Evolutionary conservation across 2,797 vertebrate genomes (phyloP).

Genomic region (Acridotheres tristis): DNA sequence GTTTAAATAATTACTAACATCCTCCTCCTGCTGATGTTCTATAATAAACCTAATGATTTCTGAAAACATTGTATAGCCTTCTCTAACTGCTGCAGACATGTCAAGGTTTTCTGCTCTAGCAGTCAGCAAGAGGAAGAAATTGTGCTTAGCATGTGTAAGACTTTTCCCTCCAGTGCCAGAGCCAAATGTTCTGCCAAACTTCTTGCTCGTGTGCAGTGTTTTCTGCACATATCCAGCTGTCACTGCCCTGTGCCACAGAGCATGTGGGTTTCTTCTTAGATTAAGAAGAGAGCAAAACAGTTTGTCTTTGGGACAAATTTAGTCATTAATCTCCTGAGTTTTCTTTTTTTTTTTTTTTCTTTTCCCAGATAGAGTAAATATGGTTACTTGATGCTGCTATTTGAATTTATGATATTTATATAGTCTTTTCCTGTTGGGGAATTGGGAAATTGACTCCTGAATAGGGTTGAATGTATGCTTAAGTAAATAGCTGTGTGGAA

Average conservation of each 20-base stretch:
- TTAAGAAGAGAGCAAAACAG: neutral
- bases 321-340: neutral
- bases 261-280: neutral
- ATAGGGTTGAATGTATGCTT: neutral
- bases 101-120: constrained; percentile 15
- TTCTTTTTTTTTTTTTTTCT: neutral
- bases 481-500: neutral
- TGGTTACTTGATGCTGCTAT: neutral
- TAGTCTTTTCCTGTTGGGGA: neutral
- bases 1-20: constrained; percentile 33
- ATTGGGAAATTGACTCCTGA: neutral
- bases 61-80: neutral
- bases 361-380: neutral
- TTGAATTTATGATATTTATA: neutral
- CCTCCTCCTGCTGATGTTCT: constrained; percentile 11
- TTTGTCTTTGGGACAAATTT: neutral
- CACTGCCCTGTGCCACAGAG: neutral
- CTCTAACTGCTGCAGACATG: neutral
- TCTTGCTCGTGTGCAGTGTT: neutral
- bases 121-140: neutral
- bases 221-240: neutral
- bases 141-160: neutral
- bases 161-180: neutral
- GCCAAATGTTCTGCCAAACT: neutral
- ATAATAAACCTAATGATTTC: constrained; percentile 28